Evolutionary conservation across 2,797 vertebrate genomes (phyloP).

Genomic region (Graptemys geographica): DNA sequence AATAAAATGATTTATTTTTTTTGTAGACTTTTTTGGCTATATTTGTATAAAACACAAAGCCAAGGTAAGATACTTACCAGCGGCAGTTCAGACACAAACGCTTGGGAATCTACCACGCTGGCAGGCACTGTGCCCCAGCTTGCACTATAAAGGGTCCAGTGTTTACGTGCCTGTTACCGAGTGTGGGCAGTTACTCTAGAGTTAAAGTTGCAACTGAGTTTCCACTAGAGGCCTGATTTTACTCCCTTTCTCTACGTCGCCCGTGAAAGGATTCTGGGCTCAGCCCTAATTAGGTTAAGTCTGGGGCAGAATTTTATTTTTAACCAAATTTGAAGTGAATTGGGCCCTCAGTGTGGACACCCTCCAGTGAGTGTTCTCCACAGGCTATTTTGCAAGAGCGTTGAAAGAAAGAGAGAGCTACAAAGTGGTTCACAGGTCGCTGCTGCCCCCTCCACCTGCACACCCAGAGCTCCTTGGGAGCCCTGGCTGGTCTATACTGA

Average conservation of each 20-base stretch:
- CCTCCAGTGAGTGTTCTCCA: neutral
- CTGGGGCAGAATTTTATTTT: neutral
- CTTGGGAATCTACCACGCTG: fast-evolving
- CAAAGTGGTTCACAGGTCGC: neutral
- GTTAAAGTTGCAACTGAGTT: neutral
- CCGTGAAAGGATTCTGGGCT: neutral
- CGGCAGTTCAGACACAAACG: neutral
- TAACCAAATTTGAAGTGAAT: neutral
- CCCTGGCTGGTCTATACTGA: neutral
- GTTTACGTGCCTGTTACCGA: neutral
- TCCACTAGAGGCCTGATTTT: neutral
- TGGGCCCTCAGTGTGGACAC: neutral
- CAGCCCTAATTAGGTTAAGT: neutral
- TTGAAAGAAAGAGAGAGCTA: neutral
- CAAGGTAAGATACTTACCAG: fast-evolving
- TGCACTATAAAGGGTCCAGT: fast-evolving
- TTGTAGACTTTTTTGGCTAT: neutral
- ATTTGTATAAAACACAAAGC: neutral
- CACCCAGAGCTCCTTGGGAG: neutral
- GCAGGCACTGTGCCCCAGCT: fast-evolving
- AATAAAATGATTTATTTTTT: constrained; percentile 56
- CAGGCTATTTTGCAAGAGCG: neutral
- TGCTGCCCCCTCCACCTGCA: no score
- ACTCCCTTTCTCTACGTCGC: neutral
- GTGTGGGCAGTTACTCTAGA: neutral